Evolutionary conservation across 2,113 vertebrate genomes (phyloP).

Genomic region (Semnornis frantzii): DNA sequence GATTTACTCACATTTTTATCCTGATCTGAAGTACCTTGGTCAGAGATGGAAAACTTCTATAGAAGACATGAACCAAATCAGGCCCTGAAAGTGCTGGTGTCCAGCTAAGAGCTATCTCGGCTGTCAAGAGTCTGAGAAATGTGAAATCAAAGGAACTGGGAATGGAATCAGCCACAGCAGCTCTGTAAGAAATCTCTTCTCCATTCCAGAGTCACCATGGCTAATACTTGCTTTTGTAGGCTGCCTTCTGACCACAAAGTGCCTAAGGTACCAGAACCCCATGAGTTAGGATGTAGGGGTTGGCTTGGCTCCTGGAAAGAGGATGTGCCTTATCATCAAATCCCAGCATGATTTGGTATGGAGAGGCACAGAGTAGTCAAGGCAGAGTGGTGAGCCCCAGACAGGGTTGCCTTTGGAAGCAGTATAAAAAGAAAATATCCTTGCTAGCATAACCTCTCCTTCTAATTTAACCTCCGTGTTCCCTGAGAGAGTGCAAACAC

Average conservation of each 20-base stretch:
- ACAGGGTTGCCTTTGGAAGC: conserved; percentile 63
- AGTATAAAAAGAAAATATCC: conserved; percentile 60
- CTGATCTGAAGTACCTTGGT: conserved; percentile 76
- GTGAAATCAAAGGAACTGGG: conserved; percentile 1
- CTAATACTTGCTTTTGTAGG: not conserved
- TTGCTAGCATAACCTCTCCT: conserved; percentile 42
- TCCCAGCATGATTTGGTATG: conserved; percentile 52
- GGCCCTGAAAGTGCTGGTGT: not conserved
- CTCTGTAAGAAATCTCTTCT: not conserved
- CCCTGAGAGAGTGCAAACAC: conserved; percentile 55
- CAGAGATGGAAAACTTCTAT: conserved; percentile 73
- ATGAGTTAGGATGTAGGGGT: conserved; percentile 41
- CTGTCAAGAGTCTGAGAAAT: not conserved
- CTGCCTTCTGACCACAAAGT: conserved; percentile 56
- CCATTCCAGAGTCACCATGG: not conserved
- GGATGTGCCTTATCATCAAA: conserved; percentile 69
- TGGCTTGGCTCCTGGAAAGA: conserved; percentile 61
- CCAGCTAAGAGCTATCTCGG: conserved; percentile 27
- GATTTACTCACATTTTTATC: conserved; percentile 79
- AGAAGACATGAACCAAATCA: conserved; percentile 42
- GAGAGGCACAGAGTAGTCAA: conserved; percentile 33
- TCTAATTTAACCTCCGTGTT: conserved; percentile 50
- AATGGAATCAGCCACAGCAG: not conserved
- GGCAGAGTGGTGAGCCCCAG: conserved; percentile 26
- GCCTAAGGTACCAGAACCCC: conserved; percentile 57